phyloP scores from a whole-genome alignment of 2,113 vertebrate species.

The Xenopus borealis region DNA sequence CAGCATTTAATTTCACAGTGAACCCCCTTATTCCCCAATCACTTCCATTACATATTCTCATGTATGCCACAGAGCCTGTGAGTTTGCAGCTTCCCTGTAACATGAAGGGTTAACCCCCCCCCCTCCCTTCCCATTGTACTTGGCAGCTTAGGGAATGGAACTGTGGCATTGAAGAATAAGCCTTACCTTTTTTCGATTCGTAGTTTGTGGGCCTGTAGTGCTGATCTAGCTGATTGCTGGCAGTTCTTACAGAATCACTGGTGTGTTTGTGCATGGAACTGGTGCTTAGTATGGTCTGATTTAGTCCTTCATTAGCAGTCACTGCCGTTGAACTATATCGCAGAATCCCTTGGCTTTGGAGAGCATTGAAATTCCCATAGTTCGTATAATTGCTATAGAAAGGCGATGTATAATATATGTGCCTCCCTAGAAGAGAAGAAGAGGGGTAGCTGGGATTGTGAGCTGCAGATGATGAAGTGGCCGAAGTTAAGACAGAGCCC shows the following conservation, averaged over 20 bases:
- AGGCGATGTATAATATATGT: slow-evolving; percentile 95
- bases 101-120: too few species aligned
- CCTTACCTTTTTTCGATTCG: slow-evolving; percentile 95
- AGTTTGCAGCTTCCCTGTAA: too few species aligned
- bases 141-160: too few species aligned
- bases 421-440: slow-evolving; percentile 89
- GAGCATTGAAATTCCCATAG: slow-evolving; percentile 93
- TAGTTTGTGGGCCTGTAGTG: slow-evolving; percentile 82
- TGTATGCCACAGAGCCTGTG: too few species aligned
- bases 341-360: slow-evolving; percentile 92
- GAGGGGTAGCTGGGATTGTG: slow-evolving; percentile 83
- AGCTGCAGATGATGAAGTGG: slow-evolving; percentile 68
- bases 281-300: slow-evolving; percentile 68
- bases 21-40: too few species aligned
- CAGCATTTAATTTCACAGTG: too few species aligned
- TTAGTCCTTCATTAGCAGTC: slow-evolving; percentile 77
- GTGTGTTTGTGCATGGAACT: slow-evolving; percentile 75
- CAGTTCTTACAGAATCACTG: slow-evolving; percentile 81
- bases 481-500: slow-evolving; percentile 70
- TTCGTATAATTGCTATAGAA: slow-evolving; percentile 98
- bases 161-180: slow-evolving; percentile 20
- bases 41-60: too few species aligned
- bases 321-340: slow-evolving; percentile 82
- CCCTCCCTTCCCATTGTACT: too few species aligned
- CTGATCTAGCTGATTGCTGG: slow-evolving; percentile 77